Evolutionary conservation across 1,140 invertebrate genomes (phyloP), one percentile per base, ranked within the genome.

Genomic region (Caenorhabditis inopinata): DNA sequence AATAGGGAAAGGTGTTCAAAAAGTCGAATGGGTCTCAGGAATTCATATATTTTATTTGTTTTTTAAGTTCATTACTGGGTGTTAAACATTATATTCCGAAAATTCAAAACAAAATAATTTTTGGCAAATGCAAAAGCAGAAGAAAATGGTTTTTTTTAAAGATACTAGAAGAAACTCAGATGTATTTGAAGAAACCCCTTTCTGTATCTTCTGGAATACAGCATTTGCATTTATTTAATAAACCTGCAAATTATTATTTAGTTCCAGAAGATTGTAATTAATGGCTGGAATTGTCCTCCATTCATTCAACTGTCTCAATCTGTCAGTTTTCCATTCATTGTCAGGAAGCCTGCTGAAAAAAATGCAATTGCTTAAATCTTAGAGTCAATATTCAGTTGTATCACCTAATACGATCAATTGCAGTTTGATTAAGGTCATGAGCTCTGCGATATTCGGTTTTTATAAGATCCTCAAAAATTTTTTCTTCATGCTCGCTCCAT

Each of bases 241-340:
- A n/a, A 68, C 76, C 11, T 78, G 62, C 49, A 78, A 42, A 35
- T 78, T 78, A 21, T 78, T 32, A 38, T 62, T 42, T 4, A 78
- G 51, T 27, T 51, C 38, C 18, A 53, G 53, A 14, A 45, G n/a
- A 46, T 53, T 53, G 42, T 78, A 78, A 25, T 78, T 38, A 16
- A 78, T 47, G 32, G 76, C 49, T 14, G 76, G 76, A 38, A 78
- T 53, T 11, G 49, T 53, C 42, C 45, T 78, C 76, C 76, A 78
- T 9, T 45, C 32, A 12, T 68, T 53, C 49, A 78, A 49, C 38
- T 78, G 76, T n/a, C 68, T 21, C 53, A 78, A 11, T 62, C 76
- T 23, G n/a, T 78, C 76, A 42, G 0, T 53, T n/a, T 49, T 58
- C 76, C 76, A 78, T 14, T 78, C 76, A 14, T 53, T 53, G n/a